Conservation (phyloP, 2,797 vertebrate genomes). For the Trachurus trachurus region DNA sequence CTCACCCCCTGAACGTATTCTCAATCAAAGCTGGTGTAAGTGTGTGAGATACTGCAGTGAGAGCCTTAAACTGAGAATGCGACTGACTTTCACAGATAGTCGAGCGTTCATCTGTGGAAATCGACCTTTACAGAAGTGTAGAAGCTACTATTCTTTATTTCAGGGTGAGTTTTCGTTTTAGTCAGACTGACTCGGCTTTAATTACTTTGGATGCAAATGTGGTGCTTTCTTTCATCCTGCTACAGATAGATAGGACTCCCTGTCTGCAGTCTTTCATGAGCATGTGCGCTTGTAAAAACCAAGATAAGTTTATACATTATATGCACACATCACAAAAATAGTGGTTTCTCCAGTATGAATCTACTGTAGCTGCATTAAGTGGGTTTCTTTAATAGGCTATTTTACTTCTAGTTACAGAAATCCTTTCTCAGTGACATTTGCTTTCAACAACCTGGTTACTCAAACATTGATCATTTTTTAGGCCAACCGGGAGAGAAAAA, state of each 20-base stretch:
- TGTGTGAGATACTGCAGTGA: neutral
- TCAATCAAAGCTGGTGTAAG: neutral
- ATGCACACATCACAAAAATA: neutral
- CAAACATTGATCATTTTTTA: neutral
- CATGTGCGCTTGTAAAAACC: neutral
- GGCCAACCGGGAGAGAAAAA: neutral
- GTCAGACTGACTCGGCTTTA: neutral
- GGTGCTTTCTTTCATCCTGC: constrained; percentile 7
- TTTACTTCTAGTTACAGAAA: neutral
- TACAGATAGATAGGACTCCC: neutral
- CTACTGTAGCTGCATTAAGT: neutral
- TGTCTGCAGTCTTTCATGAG: neutral
- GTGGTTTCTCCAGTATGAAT: neutral
- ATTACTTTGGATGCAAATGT: constrained; percentile 2
- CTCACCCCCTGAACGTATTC: neutral
- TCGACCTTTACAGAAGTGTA: neutral
- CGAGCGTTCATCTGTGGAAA: neutral
- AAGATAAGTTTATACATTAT: neutral
- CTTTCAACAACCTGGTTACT: neutral
- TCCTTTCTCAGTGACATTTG: neutral
- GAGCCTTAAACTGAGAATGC: neutral
- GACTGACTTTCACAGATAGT: neutral
- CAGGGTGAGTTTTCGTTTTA: constrained; percentile 3
- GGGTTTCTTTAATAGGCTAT: neutral
- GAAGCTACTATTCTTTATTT: constrained; percentile 8